A percentile compares a stretch with the other conserved stretches of the same genome.
Conservation (phyloP, 2,797 vertebrate species). For the Limosa lapponica region DNA sequence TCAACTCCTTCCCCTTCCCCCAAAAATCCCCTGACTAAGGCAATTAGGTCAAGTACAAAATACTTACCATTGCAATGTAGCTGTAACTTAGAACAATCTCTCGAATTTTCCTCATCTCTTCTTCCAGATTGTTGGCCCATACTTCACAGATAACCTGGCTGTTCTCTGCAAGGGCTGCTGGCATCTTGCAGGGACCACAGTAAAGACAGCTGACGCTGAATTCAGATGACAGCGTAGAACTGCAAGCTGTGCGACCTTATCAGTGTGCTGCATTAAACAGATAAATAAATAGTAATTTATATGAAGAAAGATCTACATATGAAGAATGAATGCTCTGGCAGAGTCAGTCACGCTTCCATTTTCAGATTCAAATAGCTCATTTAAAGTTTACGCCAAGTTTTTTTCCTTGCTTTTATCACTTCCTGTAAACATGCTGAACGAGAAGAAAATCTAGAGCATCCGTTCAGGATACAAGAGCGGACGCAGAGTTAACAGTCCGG, state of each 20-base stretch:
- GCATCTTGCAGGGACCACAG: slow-evolving; percentile 83
- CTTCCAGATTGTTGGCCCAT: slow-evolving; percentile 97
- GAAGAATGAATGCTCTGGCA: not conserved
- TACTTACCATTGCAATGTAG: slow-evolving; percentile 94
- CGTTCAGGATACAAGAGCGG: not conserved
- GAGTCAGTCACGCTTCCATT: not conserved
- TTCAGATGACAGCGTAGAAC: not conserved
- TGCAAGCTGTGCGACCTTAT: not conserved
- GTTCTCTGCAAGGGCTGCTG: slow-evolving; percentile 95
- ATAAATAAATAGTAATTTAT: not conserved
- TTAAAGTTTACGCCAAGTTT: not conserved
- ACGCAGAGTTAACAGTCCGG: not conserved
- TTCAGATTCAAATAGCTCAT: not conserved
- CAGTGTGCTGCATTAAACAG: not conserved
- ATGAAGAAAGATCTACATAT: not conserved
- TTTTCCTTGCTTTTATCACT: not conserved
- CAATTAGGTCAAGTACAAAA: not conserved
- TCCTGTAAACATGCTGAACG: not conserved
- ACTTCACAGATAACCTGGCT: slow-evolving; percentile 99
- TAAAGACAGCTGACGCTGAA: not conserved
- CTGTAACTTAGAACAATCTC: slow-evolving; percentile 96
- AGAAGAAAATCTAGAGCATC: not conserved
- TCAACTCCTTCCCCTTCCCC: not conserved
- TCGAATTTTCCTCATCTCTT: slow-evolving; percentile 98
- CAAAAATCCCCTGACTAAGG: not conserved